Percentiles rank a stretch among this genome's conserved stretches.
These are phyloP conservation scores for Callionymus lyra DNA, from an alignment of 2,113 vertebrate genomes.

Conservation along the genomic window DNA sequence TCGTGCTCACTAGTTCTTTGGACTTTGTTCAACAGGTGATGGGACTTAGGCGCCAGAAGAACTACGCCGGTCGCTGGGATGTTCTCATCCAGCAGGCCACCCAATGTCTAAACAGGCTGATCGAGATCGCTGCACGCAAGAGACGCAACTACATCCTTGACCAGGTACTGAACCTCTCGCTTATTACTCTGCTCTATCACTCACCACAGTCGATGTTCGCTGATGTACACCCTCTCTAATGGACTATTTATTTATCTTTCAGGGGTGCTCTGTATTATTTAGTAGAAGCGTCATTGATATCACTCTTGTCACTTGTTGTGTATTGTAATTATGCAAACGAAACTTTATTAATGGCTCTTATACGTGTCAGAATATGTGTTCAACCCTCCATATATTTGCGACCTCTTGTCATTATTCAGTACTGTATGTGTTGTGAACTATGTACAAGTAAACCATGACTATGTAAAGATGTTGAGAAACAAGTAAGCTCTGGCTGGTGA, in stretches of 20 bases:
- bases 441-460: slow-evolving; percentile 76
- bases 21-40: slow-evolving; percentile 65
- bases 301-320: slow-evolving; percentile 60
- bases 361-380: slow-evolving; percentile 57
- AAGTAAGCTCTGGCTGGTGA: slow-evolving; percentile 76
- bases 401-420: slow-evolving; percentile 58
- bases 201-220: slow-evolving; percentile 44
- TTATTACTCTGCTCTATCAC: slow-evolving; percentile 45
- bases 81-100: slow-evolving; percentile 87
- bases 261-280: slow-evolving; percentile 65
- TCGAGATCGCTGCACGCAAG: slow-evolving; percentile 85
- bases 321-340: slow-evolving; percentile 40
- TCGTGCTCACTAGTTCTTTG: background rate
- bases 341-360: slow-evolving; percentile 38
- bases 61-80: slow-evolving; percentile 86
- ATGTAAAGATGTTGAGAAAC: slow-evolving; percentile 77
- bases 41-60: slow-evolving; percentile 82
- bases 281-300: slow-evolving; percentile 62
- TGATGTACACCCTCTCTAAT: slow-evolving; percentile 64
- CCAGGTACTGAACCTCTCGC: slow-evolving; percentile 68
- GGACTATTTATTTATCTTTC: slow-evolving; percentile 69
- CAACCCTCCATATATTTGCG: slow-evolving; percentile 53
- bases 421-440: slow-evolving; percentile 66
- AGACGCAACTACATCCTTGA: slow-evolving; percentile 90
- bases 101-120: slow-evolving; percentile 85